Evolutionary conservation across 1,140 invertebrate species (phyloP), one percentile per base, ranked within the genome.

Genomic region (Atta cephalotes): DNA sequence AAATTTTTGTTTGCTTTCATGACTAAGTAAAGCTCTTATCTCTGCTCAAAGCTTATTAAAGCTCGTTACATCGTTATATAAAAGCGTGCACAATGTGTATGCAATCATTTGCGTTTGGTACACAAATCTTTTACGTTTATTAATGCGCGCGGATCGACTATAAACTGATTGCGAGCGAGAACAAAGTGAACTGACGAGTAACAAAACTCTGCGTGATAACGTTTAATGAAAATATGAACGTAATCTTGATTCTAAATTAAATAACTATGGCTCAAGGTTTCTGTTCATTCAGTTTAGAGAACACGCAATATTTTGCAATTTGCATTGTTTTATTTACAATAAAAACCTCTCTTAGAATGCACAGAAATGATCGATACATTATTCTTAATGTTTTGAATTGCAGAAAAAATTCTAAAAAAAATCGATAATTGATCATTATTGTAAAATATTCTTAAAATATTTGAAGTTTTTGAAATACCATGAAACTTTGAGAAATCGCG

Each of bases 61-160:
- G 12, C 14, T 35, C n/a, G 45, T 80, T 80, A 79, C n/a, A 51
- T 79, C 28, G 28, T 53, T 66, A 45, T 28, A 68, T 80, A 80
- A 80, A 82, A 82, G 31, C 51, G 53, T 25, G 31, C 16, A 12
- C 51, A 25, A 74, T 68, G 12, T 49, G 14, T 60, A 16, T 62
- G 63, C 28, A 62, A 81, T 9, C 21, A 60, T 12, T 82, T 49
- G 25, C 6, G 21, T 25, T 82, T 9, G 53, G 25, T 72, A 60
- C 3, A 81, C 66, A 72, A 82, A 82, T 82, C 68, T 82, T 81
- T 1, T 31, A 39, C 5, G 18, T 14, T 12, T 62, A 82, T 82
- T 82, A 82, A 82, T 82, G 12, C 56, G 18, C 51, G n/a, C 68
- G 7, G 14, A 58, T 82, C 49, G 25, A 0, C 16, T 31, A 4